These are phyloP conservation scores for Sphaeramia orbicularis DNA, from an alignment of 2,797 vertebrate species.

Conservation along the genomic window DNA sequence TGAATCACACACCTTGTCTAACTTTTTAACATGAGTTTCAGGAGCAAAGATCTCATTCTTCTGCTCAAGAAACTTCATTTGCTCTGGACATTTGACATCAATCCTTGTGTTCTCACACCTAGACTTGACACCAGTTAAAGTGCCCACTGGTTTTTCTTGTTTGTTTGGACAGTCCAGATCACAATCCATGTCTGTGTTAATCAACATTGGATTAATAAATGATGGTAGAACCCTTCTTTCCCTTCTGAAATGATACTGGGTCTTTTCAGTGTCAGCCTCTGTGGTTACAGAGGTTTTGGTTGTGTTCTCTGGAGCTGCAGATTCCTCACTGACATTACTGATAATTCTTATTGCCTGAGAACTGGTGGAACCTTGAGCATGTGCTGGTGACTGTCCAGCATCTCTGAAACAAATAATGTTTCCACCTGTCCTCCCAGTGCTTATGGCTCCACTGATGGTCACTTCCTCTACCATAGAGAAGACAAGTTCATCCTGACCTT, in stretches of 20 bases:
- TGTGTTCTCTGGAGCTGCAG: constrained; percentile 68
- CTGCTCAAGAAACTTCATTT: constrained; percentile 63
- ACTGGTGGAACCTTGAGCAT: constrained; percentile 81
- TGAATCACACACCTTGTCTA: constrained; percentile 32
- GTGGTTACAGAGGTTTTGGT: constrained; percentile 56
- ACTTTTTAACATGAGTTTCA: constrained; percentile 58
- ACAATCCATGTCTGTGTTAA: constrained; percentile 85
- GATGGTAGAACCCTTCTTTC: constrained; percentile 82
- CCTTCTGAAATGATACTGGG: constrained; percentile 80
- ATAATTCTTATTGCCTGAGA: constrained; percentile 95
- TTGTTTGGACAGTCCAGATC: constrained; percentile 82
- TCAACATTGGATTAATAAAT: constrained; percentile 92
- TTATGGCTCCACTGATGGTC: constrained; percentile 90
- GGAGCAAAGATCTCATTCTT: constrained; percentile 73
- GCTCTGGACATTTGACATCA: constrained; percentile 63
- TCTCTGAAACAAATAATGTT: constrained; percentile 95
- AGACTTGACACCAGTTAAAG: constrained; percentile 78
- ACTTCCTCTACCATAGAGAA: constrained; percentile 97
- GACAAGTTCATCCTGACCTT: constrained; percentile 95
- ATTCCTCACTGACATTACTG: constrained; percentile 92
- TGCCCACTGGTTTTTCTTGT: constrained; percentile 79
- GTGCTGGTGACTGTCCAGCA: constrained; percentile 81
- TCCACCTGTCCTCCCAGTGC: constrained; percentile 86
- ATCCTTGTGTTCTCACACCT: constrained; percentile 78
- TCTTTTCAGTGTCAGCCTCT: constrained; percentile 81